phyloP scores from a whole-genome alignment of 2,888 invertebrate species.

The Pseudanteris insignis region DNA sequence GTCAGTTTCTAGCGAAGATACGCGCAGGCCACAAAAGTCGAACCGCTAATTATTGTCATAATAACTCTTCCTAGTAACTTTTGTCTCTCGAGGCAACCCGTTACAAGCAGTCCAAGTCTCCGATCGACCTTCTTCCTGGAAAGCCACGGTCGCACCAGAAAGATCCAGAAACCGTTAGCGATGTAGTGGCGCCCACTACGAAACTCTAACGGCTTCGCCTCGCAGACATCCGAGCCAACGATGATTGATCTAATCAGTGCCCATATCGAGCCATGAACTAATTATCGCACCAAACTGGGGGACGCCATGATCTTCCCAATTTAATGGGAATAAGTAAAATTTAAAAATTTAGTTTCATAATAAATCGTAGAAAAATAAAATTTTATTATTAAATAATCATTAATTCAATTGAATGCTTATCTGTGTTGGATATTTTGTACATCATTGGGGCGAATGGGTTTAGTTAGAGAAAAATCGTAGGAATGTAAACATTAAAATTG shows the following conservation, averaged over 20 bases:
- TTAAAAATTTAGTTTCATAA: too few relatives aligned
- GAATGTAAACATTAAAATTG: too few relatives aligned
- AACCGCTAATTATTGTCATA: constrained; percentile 15
- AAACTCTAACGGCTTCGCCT: constrained; percentile 36
- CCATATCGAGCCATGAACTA: constrained; percentile 23
- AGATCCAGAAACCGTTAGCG: constrained; percentile 44
- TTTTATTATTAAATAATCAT: too few relatives aligned
- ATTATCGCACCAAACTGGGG: constrained; percentile 11
- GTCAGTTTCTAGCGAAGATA: too few relatives aligned
- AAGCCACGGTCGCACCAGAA: constrained; percentile 33
- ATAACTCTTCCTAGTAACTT: constrained; percentile 16
- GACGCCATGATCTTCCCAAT: constrained; percentile 7
- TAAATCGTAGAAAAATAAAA: too few relatives aligned
- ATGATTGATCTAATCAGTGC: constrained; percentile 30
- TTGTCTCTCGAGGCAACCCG: constrained; percentile 14
- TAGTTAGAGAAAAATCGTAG: too few relatives aligned
- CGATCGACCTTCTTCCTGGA: constrained; percentile 42
- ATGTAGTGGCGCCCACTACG: constrained; percentile 32
- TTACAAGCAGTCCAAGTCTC: constrained; percentile 10
- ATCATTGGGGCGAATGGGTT: too few relatives aligned
- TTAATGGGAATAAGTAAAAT: too few relatives aligned
- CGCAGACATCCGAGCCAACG: constrained; percentile 25
- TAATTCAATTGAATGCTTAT: too few relatives aligned
- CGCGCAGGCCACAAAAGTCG: constrained; percentile 4
- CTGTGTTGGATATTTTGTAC: too few relatives aligned